Conservation (phyloP, 2,797 vertebrate species). For the Leuciscus waleckii region DNA sequence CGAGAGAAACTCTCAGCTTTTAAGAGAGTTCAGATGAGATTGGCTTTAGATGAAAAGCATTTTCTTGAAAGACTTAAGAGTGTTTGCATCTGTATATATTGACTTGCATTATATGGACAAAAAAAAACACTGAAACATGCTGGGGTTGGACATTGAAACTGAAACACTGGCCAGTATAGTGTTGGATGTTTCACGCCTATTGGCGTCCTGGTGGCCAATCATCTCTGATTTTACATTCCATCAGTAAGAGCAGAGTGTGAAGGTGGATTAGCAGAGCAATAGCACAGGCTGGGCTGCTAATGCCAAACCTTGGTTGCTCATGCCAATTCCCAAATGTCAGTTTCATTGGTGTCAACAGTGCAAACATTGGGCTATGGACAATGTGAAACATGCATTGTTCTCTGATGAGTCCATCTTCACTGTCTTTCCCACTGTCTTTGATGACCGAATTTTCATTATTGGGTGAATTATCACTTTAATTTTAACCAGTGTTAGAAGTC, state of each 20-base stretch:
- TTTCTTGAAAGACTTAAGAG: background rate
- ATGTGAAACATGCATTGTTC: background rate
- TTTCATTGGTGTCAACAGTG: background rate
- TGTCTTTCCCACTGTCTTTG: background rate
- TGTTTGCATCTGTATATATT: background rate
- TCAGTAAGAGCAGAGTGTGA: background rate
- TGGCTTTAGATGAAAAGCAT: conserved; percentile 17
- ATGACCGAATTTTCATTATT: background rate
- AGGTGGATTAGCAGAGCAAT: background rate
- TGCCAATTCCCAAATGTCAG: background rate
- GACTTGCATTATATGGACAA: background rate
- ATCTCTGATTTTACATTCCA: background rate
- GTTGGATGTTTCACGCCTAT: background rate
- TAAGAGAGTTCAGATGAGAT: conserved; percentile 14
- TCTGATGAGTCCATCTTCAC: background rate
- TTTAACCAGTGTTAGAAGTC: background rate
- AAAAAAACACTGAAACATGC: background rate
- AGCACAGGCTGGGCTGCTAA: background rate
- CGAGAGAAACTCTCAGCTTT: conserved; percentile 27
- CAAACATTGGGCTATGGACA: background rate
- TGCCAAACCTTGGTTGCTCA: background rate
- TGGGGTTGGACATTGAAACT: background rate
- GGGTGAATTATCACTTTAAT: background rate
- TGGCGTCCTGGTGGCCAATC: background rate
- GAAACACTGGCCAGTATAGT: background rate